Percentiles rank a stretch among this genome's conserved stretches.
phyloP scores from a whole-genome alignment of 2,888 invertebrate species.

The Acanthosepion esculentum region DNA sequence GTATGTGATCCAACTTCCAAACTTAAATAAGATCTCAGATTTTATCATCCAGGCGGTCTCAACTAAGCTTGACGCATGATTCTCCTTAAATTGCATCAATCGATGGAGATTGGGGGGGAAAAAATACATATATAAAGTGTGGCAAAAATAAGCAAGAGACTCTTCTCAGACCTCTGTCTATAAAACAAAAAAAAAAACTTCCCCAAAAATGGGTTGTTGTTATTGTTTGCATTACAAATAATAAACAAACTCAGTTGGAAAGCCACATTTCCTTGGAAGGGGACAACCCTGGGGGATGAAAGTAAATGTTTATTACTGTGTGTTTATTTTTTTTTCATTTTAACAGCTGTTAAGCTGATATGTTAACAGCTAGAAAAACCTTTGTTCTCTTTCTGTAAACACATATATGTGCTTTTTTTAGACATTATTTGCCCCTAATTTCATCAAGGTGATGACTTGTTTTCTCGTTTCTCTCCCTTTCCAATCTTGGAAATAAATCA shows the following conservation, averaged over 20 bases:
- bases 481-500: neutral
- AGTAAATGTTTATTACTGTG: neutral
- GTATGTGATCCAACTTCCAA: neutral
- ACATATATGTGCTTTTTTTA: neutral
- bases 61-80: neutral
- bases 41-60: neutral
- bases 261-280: neutral
- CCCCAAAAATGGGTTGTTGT: no score
- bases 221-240: neutral
- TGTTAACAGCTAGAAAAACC: neutral
- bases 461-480: neutral
- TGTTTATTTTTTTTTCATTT: slow-evolving; percentile 25
- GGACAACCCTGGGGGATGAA: neutral
- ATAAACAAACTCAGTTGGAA: slow-evolving; percentile 33
- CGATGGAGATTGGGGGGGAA: no score
- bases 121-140: neutral
- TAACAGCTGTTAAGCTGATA: neutral
- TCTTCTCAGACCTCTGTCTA: neutral
- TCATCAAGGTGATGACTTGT: neutral
- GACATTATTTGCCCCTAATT: neutral
- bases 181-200: no score
- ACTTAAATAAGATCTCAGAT: neutral
- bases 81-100: neutral
- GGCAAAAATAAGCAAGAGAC: neutral
- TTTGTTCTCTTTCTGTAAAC: slow-evolving; percentile 2